These are phyloP conservation scores for Hydraecia micacea DNA, from an alignment of 2,888 invertebrate genomes.

Conservation along the genomic window DNA sequence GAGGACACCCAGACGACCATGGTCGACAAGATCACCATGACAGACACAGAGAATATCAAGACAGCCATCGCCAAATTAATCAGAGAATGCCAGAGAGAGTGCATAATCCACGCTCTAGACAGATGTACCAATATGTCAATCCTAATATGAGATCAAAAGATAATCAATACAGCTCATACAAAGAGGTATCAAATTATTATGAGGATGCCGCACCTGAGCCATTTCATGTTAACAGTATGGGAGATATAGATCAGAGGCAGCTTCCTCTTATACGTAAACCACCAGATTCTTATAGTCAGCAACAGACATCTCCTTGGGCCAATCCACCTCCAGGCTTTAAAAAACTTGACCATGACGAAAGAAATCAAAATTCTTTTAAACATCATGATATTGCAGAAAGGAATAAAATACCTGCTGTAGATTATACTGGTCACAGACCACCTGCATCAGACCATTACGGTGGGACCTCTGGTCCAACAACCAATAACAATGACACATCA, in stretches of 20 bases:
- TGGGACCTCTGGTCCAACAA: conserved; percentile 75
- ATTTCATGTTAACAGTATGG: conserved; percentile 79
- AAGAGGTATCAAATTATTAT: conserved; percentile 64
- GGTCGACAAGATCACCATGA: conserved; percentile 70
- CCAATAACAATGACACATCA: conserved; percentile 80
- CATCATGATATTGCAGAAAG: conserved; percentile 71
- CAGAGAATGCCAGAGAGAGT: conserved; percentile 72
- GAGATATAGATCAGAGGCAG: conserved; percentile 82
- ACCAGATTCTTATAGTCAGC: conserved; percentile 64
- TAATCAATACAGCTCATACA: conserved; percentile 59
- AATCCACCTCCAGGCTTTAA: conserved; percentile 68
- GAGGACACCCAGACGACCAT: conserved; percentile 66
- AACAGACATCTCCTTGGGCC: conserved; percentile 72
- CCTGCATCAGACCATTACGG: conserved; percentile 87
- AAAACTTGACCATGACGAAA: conserved; percentile 72
- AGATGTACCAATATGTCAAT: conserved; percentile 66
- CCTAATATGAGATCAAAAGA: conserved; percentile 67
- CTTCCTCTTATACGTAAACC: conserved; percentile 43
- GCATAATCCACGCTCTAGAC: conserved; percentile 67
- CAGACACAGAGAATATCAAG: conserved; percentile 73
- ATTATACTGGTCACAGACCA: conserved; percentile 84
- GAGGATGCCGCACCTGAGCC: conserved; percentile 63
- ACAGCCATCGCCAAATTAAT: conserved; percentile 62
- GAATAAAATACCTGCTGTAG: conserved; percentile 70
- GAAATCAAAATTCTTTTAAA: conserved; percentile 69